Conservation (phyloP, 35 echinoderm and acorn worm species). For the Heliocidaris tuberculata region DNA sequence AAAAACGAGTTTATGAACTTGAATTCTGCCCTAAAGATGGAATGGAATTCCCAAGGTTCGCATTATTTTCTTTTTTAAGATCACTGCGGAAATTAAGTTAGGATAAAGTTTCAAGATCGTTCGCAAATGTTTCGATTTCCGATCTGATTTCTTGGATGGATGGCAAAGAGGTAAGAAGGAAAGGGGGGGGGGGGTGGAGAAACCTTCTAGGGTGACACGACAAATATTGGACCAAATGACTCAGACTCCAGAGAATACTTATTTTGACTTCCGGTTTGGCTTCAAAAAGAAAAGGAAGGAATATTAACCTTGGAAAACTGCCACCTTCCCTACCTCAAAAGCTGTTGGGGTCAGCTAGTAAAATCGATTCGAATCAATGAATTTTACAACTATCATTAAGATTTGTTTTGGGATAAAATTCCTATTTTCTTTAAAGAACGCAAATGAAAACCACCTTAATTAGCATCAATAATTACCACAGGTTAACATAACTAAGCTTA, state of each 20-base stretch:
- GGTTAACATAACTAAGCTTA: too few species aligned
- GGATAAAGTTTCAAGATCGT: slow-evolving; percentile 27
- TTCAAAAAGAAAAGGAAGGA: slow-evolving; percentile 12
- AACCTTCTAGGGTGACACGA: not conserved
- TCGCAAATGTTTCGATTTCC: slow-evolving; percentile 19
- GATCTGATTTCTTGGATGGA: slow-evolving; percentile 21
- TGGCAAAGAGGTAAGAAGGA: not conserved
- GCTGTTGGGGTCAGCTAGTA: not conserved
- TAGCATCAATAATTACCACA: too few species aligned
- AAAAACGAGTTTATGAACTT: not conserved
- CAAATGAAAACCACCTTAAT: too few species aligned
- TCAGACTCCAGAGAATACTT: not conserved
- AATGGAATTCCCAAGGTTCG: not conserved
- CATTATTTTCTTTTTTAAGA: slow-evolving; percentile 24
- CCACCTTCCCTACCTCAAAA: not conserved
- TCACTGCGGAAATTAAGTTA: slow-evolving; percentile 28
- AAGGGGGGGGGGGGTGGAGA: not conserved
- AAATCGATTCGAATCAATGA: not conserved
- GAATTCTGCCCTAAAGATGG: not conserved
- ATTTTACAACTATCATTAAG: not conserved
- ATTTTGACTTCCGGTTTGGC: slow-evolving; percentile 15
- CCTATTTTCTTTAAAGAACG: too few species aligned
- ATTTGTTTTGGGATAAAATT: not conserved
- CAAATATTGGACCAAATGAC: not conserved
- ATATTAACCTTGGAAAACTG: slow-evolving; percentile 11